These are phyloP conservation scores for Naja naja DNA, from an alignment of 2,113 vertebrate species.

Conservation along the genomic window DNA sequence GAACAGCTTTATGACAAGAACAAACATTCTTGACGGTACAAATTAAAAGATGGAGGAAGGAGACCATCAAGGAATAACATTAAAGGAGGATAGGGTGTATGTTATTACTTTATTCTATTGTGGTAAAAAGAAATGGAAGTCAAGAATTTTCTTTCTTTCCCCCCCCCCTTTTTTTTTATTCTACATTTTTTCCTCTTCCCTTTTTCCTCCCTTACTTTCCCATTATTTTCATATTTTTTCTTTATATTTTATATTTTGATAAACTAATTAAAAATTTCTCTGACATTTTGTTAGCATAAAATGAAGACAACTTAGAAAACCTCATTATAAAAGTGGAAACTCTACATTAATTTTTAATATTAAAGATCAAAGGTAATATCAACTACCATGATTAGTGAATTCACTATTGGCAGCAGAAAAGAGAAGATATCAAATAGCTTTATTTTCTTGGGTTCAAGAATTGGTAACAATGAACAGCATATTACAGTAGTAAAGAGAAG, in stretches of 20 bases:
- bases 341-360: not conserved
- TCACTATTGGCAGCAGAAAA: not conserved
- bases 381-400: not conserved
- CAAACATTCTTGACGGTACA: not conserved
- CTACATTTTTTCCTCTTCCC: not conserved
- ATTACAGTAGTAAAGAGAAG: not conserved
- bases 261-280: not conserved
- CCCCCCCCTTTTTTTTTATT: not conserved
- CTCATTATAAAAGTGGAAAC: not conserved
- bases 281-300: not conserved
- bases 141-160: not conserved
- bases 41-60: no score
- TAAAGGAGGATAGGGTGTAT: not conserved
- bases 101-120: not conserved
- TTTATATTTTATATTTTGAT: not conserved
- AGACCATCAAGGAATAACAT: not conserved
- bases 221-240: not conserved
- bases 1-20: not conserved
- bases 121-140: not conserved
- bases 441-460: not conserved
- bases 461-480: not conserved
- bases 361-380: not conserved
- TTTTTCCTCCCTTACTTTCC: not conserved
- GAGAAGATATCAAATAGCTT: not conserved
- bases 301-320: not conserved